Evolutionary conservation across 2,797 vertebrate genomes (phyloP).

Genomic region (Rhynchonycteris naso): DNA sequence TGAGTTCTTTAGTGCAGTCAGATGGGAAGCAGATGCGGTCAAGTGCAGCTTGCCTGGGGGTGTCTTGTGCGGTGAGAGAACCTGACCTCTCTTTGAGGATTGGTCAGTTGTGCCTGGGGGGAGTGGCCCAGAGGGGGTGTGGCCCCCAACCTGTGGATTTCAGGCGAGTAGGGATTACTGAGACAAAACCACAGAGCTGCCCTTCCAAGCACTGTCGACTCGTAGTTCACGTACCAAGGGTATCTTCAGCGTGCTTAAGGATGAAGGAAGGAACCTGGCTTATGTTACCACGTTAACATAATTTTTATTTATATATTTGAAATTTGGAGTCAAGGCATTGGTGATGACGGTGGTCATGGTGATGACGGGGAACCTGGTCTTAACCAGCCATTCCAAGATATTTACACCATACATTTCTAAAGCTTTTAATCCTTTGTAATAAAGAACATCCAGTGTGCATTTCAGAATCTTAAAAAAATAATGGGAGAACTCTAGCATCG

Average conservation of each 20-base stretch:
- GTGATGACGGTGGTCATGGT: neutral
- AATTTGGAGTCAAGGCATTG: neutral
- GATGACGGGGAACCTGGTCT: neutral
- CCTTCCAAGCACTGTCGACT: neutral
- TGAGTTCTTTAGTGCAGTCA: neutral
- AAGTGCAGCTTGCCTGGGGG: neutral
- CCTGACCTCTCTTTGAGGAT: neutral
- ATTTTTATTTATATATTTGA: neutral
- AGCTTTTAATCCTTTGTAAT: constrained; percentile 67
- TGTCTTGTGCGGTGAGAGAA: neutral
- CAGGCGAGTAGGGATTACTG: neutral
- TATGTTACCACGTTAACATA: neutral
- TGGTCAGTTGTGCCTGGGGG: neutral
- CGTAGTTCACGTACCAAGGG: neutral
- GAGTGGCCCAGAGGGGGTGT: neutral
- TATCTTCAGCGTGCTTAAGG: neutral
- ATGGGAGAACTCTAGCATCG: neutral
- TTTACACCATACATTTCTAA: neutral
- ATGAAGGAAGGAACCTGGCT: neutral
- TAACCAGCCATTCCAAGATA: neutral
- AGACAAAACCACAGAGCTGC: neutral
- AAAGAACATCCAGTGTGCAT: constrained; percentile 52
- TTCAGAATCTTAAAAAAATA: constrained; percentile 42
- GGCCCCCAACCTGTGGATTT: neutral
- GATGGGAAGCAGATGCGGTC: neutral